Base-by-base conservation (phyloP, 2,113 vertebrate species). In the Dasyurus viverrinus region DNA sequence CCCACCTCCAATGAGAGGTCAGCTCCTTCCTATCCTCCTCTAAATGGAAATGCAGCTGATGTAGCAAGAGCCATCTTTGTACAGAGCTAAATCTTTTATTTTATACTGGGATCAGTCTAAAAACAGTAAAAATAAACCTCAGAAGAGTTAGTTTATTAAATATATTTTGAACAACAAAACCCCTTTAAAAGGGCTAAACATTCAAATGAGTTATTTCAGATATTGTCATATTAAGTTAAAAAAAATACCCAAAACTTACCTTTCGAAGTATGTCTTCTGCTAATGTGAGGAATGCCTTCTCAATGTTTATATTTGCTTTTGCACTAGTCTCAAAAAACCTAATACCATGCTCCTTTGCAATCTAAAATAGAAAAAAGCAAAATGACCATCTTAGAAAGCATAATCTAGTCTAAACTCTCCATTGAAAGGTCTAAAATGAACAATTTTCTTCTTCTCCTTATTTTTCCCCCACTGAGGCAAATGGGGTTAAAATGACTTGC, bases 241-340 rank as follows among this genome's bases (percentile, higher is more conserved):
- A 54, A 47, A 27, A 60, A 76, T 11, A 23, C 8, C 26, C 27
- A 30, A 48, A 96, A 97, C 98, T 57, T 98, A 99, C 99, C 99
- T 99, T 99, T 99, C 98, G 99, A 98, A 99, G 99, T 98, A 99
- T 99, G 99, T 99, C 99, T 99, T 99, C 99, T 98, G 99, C 99
- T 99, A 99, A 99, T 96, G 99, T 99, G 99, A 99, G 99, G 99
- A 99, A 99, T 98, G 99, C 99, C 99, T 99, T 99, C 99, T 99
- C 99, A 96, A 99, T 99, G 99, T 99, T 99, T 99, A 99, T 99
- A 99, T 99, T 99, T 98, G 99, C 99, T 99, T 99, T 99, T 93
- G 99, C 99, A 93, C 99, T 99, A 97, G 99, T 99, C 98, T 99
- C 99, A 98, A 99, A 99, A 99, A 99, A 99, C 98, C 99, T 99